These are phyloP conservation scores for Phoxinus phoxinus DNA, from an alignment of 2,113 vertebrate genomes.

Conservation along the genomic window DNA sequence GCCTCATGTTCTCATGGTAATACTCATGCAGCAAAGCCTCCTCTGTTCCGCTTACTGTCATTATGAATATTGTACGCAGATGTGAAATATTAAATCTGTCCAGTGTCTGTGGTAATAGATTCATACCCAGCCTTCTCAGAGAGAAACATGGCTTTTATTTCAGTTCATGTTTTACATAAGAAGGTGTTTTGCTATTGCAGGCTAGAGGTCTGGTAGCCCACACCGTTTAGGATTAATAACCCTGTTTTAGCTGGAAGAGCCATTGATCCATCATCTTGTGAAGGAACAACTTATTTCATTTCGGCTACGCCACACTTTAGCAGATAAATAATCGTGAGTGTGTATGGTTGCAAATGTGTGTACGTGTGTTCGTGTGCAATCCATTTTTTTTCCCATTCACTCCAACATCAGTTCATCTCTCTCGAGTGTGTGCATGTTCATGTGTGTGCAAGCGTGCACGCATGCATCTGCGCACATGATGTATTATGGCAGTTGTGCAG, in stretches of 20 bases:
- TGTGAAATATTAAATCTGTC: constrained; percentile 1
- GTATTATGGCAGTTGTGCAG: constrained; percentile 28
- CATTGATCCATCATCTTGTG: constrained; percentile 62
- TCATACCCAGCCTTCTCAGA: background rate
- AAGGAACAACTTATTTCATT: constrained; percentile 54
- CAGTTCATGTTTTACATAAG: constrained; percentile 35
- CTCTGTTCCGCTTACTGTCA: background rate
- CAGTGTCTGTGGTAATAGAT: background rate
- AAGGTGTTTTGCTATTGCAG: constrained; percentile 36
- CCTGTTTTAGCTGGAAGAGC: constrained; percentile 42
- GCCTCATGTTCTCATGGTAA: background rate
- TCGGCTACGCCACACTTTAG: constrained; percentile 31
- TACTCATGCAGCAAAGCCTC: background rate
- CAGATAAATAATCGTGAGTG: constrained; percentile 55
- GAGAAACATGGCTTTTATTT: constrained; percentile 41
- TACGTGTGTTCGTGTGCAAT: constrained; percentile 54
- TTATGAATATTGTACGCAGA: constrained; percentile 2
- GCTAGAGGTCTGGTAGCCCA: constrained; percentile 33
- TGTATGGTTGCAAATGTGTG: constrained; percentile 29
- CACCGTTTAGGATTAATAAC: constrained; percentile 57
- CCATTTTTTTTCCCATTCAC: constrained; percentile 58
- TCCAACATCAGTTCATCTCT: constrained; percentile 59
- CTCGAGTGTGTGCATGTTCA: constrained; percentile 36
- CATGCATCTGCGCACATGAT: constrained; percentile 14
- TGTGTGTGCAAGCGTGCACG: constrained; percentile 26